Conservation (phyloP, 2,797 vertebrate genomes). For the Leptatherina wallacei region DNA sequence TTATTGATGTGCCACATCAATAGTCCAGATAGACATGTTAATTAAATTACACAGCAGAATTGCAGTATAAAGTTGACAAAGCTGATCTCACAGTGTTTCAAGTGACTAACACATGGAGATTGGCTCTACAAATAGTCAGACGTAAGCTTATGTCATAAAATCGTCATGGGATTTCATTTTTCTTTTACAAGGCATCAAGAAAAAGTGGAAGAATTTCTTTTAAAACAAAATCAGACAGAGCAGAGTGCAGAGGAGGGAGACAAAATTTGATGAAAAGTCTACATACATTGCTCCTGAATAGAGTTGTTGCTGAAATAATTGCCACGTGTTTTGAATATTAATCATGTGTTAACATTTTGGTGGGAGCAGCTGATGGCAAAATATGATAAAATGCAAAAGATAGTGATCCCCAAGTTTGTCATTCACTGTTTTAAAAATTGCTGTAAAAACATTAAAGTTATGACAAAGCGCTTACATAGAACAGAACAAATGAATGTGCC, state of each 20-base stretch:
- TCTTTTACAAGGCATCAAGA: background rate
- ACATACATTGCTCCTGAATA: conserved; percentile 50
- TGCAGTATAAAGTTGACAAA: conserved; percentile 49
- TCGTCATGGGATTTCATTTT: background rate
- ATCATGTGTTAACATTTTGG: conserved; percentile 51
- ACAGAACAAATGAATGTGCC: background rate
- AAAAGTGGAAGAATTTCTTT: conserved; percentile 9
- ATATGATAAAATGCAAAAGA: conserved; percentile 47
- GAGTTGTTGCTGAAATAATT: conserved; percentile 49
- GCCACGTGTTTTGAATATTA: conserved; percentile 60
- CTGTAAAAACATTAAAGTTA: conserved; percentile 13
- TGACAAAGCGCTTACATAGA: background rate
- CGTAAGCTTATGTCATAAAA: background rate
- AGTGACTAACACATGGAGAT: conserved; percentile 18
- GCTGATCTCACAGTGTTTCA: conserved; percentile 52
- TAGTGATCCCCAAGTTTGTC: conserved; percentile 10
- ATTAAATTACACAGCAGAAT: conserved; percentile 65
- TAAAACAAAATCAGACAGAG: conserved; percentile 18
- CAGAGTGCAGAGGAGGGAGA: conserved; percentile 9
- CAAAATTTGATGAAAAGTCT: conserved; percentile 53
- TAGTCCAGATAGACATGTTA: conserved; percentile 58
- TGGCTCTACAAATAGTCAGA: conserved; percentile 6
- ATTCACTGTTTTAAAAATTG: conserved; percentile 39
- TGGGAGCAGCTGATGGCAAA: conserved; percentile 58
- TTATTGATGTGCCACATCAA: conserved; percentile 72